A percentile compares a stretch with the other conserved stretches of the same genome.
Conservation (phyloP, 2,888 invertebrate species). For the Ariolimax columbianus region DNA sequence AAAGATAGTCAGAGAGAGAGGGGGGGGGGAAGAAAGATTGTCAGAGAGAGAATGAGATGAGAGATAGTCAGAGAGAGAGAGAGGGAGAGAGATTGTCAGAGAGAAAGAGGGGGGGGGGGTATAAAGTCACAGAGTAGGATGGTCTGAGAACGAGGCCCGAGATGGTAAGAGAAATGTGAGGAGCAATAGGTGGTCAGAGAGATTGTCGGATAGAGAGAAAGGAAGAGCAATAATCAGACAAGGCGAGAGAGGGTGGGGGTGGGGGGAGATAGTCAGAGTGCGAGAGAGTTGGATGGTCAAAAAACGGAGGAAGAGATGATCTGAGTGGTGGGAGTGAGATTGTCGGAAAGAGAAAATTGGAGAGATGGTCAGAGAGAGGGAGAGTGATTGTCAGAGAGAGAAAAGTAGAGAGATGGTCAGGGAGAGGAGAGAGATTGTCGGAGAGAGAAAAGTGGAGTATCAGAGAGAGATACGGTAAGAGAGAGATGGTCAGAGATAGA, state of each 20-base stretch:
- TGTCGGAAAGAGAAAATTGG: too few species aligned
- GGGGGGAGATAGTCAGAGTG: not conserved
- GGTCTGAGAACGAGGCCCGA: not conserved
- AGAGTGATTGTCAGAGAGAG: too few species aligned
- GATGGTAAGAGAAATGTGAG: not conserved
- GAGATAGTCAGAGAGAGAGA: too few species aligned
- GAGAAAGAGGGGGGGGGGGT: not conserved
- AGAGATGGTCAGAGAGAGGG: too few species aligned
- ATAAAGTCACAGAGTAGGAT: not conserved
- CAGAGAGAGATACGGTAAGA: too few species aligned
- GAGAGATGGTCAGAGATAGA: too few species aligned
- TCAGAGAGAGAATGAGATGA: not conserved
- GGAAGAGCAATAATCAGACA: constrained; percentile 6
- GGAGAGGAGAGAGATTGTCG: too few species aligned
- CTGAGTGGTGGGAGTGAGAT: too few species aligned
- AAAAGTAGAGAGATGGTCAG: too few species aligned
- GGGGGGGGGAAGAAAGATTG: not conserved
- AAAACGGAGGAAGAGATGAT: too few species aligned
- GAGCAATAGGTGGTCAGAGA: not conserved
- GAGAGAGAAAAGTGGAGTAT: too few species aligned
- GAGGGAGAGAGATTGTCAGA: not conserved
- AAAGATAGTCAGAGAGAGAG: not conserved
- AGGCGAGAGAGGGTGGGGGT: constrained; percentile 5
- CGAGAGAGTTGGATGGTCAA: not conserved
- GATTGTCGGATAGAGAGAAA: not conserved